Base-by-base conservation (phyloP, 2,797 vertebrate genomes). In the Brotula barbata region DNA sequence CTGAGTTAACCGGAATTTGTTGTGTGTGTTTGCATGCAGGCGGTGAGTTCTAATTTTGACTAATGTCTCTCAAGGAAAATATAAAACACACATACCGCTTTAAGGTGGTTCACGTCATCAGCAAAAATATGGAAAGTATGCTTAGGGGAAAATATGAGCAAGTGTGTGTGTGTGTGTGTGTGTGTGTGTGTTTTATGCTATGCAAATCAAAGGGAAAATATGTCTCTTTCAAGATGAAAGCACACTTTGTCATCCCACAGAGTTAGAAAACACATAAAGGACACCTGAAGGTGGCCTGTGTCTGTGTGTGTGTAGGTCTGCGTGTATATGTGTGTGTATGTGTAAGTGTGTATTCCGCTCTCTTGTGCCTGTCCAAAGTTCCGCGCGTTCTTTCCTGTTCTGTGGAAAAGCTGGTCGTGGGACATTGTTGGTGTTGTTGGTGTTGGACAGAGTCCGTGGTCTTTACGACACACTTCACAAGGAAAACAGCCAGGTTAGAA, bases 41-140 rank as follows among this genome's bases (percentile, higher is more conserved):
- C 15, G 50, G 37, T 8, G 12, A 20, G 41, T 22, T 40, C 52
- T 25, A 45, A n/a, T n/a, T n/a, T n/a, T n/a, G 64, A 79, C 54
- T 59, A 64, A 84, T 65, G 62, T 40, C 10, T 65, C 66, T 68
- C 64, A 72, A 14, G 58, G 71, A 66, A 59, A 68, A 61, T 19
- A 47, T 39, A 28, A 45, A 39, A 51, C 53, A 19, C 22, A 51
- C 37, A 41, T 20, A 48, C 68, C 56, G 58, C 64, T 75, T 62
- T 44, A 56, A 78, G 76, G 57, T 65, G 64, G 52, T 62, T 80
- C 67, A 68, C 77, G 82, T 84, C 78, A 77, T 69, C 19, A 53
- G 48, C 21, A 70, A 68, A 73, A 78, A 69, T 73, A 85, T 78
- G 81, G 80, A 83, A 79, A 82, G 65, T 81, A 85, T 81, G 65